Base-by-base conservation (phyloP, 2,888 invertebrate genomes). In the Acanthoscelides obtectus region DNA sequence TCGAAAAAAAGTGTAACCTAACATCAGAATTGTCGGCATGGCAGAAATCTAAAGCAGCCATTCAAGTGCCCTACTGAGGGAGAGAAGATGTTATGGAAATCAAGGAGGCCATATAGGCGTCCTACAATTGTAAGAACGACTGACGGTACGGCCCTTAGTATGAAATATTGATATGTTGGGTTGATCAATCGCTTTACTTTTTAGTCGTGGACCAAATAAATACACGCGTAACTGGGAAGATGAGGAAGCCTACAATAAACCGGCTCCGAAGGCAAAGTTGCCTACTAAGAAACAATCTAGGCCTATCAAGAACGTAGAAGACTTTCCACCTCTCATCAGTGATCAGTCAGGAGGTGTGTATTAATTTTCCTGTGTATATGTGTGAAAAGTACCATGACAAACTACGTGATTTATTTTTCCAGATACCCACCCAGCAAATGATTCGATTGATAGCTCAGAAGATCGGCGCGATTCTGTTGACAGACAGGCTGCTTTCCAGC, bases 151-250 rank as follows among this genome's bases (percentile, higher is more conserved):
- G n/a, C n/a, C n/a, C n/a, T n/a, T n/a, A n/a, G n/a, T n/a, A n/a
- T n/a, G n/a, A n/a, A n/a, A n/a, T n/a, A n/a, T n/a, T n/a, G n/a
- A n/a, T n/a, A n/a, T n/a, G n/a, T n/a, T n/a, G n/a, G n/a, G n/a
- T n/a, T n/a, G n/a, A n/a, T n/a, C n/a, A n/a, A n/a, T n/a, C n/a
- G n/a, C n/a, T n/a, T n/a, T n/a, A n/a, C n/a, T n/a, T n/a, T 78
- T 67, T 81, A 94, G 94, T 0, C 94, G 96, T 71, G 96, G 96
- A 0, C 96, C 96, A 0, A 96, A 93, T 83, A 96, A 96, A 84
- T 97, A 97, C 84, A 95, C 94, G 0, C 90, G 96, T 17, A 95
- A 94, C 73, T 97, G 96, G 96, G 95, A 96, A 82, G 96, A 97
- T 82, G 95, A 95, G 83, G 94, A 94, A 81, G 96, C 96, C 0